Base-by-base conservation (phyloP, 2,113 vertebrate species). In the Mesocricetus auratus region DNA sequence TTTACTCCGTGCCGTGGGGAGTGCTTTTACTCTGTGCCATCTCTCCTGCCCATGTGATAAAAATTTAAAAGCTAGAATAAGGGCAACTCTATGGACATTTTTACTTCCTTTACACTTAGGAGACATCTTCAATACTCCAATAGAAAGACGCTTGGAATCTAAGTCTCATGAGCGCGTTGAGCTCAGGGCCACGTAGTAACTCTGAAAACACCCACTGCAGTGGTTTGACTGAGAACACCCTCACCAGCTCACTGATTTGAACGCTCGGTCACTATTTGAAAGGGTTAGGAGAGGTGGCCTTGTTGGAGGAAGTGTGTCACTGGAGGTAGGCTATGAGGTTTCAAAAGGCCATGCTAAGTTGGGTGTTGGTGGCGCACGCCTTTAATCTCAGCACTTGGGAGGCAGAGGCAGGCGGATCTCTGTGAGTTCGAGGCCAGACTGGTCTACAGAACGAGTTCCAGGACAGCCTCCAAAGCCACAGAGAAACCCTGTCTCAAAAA, bases 41-140 rank as follows among this genome's bases (percentile, higher is more conserved):
- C 39, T 85, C n/a, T 66, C 79, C 29, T 47, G 62, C 42, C 62
- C 62, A 47, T 47, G 33, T 47, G 26, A 36, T 68, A 64, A 82
- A 94, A 71, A 94, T 24, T 60, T 83, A 79, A 89, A 91, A 33
- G 29, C 33, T 73, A 89, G 21, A 31, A 85, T n/a, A 81, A 82
- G 36, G 15, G 64, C 15, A 77, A 85, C n/a, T 95, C 87, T 73
- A 78, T 68, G 17, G 45, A 94, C 87, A 94, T 90, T 53, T 45
- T 93, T 82, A 79, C 1, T 78, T 81, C 31, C 36, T 16, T 45
- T 3, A 86, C 94, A 90, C 29, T 91, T 89, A 77, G 79, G 36
- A 64, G 47, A 71, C 3, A 19, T 24, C 31, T 68, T 31, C 19
- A 79, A n/a, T 62, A n/a, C 68, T 93, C 15, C 79, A 10, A 62